Percentiles rank a stretch among this genome's conserved stretches.
Evolutionary conservation across 2,797 vertebrate species (phyloP).

Genomic region (Falco berigora): DNA sequence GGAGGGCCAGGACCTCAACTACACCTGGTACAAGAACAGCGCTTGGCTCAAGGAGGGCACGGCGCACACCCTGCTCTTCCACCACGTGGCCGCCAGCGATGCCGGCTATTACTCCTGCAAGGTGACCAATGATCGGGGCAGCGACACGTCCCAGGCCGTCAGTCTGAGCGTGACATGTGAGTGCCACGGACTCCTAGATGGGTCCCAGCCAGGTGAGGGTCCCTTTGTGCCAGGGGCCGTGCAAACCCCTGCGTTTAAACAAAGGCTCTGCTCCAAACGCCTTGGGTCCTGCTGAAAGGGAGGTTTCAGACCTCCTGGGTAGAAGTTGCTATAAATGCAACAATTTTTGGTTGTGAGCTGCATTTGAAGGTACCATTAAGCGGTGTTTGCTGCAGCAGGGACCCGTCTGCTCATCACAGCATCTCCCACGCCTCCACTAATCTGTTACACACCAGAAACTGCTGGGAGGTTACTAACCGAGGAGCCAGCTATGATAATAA

Average conservation of each 20-base stretch:
- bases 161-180: conserved; percentile 63
- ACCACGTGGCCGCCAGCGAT: neutral
- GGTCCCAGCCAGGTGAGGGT: neutral
- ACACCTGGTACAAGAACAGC: conserved; percentile 71
- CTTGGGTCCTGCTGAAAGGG: fast-evolving
- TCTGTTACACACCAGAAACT: fast-evolving
- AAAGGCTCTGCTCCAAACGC: fast-evolving
- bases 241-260: fast-evolving
- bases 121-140: conserved; percentile 57
- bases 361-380: fast-evolving
- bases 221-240: neutral
- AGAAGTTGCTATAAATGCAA: neutral
- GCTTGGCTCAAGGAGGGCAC: conserved; percentile 40
- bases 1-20: conserved; percentile 41
- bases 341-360: fast-evolving
- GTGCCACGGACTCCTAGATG: neutral
- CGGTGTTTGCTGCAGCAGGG: neutral
- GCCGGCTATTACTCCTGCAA: conserved; percentile 68
- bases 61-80: conserved; percentile 3
- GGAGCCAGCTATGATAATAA: neutral
- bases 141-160: neutral
- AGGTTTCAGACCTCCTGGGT: neutral
- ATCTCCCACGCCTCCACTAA: neutral
- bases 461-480: fast-evolving
- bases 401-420: fast-evolving